Evolutionary conservation across 2,888 invertebrate genomes (phyloP).

Genomic region (Limnephilus auricula): DNA sequence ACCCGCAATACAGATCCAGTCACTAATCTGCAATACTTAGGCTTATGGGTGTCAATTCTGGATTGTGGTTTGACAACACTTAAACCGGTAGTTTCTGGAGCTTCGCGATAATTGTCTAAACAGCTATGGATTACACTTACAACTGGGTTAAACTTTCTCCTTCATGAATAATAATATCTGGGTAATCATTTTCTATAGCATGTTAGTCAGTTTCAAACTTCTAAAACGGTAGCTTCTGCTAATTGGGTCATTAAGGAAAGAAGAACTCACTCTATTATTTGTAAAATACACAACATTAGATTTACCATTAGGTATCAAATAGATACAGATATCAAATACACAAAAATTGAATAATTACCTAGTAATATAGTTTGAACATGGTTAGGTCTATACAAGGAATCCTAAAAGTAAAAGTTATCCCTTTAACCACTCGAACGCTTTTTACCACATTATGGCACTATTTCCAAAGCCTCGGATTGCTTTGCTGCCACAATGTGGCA

Average conservation of each 20-base stretch:
- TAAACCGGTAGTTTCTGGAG: not conserved
- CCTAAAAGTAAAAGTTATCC: too few relatives aligned
- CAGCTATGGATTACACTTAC: not conserved
- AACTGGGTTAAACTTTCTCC: slow-evolving; percentile 2
- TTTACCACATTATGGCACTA: too few relatives aligned
- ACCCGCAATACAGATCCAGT: not conserved
- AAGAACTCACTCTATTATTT: not conserved
- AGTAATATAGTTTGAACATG: too few relatives aligned
- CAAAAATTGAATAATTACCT: too few relatives aligned
- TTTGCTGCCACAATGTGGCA: too few relatives aligned
- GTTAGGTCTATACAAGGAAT: too few relatives aligned
- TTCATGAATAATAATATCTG: not conserved
- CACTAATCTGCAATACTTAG: not conserved
- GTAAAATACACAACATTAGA: not conserved
- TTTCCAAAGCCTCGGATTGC: too few relatives aligned
- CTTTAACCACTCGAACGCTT: too few relatives aligned
- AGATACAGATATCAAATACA: not conserved
- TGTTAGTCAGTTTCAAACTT: not conserved
- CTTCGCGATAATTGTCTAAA: not conserved
- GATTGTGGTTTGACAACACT: not conserved
- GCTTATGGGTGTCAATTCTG: not conserved
- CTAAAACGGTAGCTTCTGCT: not conserved
- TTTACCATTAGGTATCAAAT: not conserved
- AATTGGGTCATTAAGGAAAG: not conserved
- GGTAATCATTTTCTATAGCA: not conserved